Conservation (phyloP, 2,888 invertebrate species). For the Leucania comma region DNA sequence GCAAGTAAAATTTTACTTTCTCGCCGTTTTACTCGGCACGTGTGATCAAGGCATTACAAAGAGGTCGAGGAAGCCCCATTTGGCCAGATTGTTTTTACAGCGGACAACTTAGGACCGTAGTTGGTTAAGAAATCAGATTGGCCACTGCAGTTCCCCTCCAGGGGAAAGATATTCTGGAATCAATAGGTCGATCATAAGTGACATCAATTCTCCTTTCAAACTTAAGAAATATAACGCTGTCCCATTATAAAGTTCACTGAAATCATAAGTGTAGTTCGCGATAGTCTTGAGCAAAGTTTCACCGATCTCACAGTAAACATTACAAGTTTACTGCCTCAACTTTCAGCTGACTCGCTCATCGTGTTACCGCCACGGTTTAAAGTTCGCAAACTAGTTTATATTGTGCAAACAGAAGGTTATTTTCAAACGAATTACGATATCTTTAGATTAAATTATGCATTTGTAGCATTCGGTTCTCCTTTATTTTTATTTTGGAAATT, state of each 20-base stretch:
- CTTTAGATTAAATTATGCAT: neutral
- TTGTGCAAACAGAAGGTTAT: conserved; percentile 29
- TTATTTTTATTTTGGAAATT: neutral
- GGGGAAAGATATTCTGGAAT: too few relatives aligned
- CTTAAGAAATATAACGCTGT: neutral
- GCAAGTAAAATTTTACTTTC: too few relatives aligned
- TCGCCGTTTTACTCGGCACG: too few relatives aligned
- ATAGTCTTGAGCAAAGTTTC: conserved; percentile 17
- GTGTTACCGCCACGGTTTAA: conserved; percentile 41
- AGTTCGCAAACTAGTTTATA: conserved; percentile 51
- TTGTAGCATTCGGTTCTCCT: neutral
- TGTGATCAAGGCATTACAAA: too few relatives aligned
- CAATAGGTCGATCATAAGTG: too few relatives aligned
- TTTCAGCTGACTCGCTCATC: conserved; percentile 28
- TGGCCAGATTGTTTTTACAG: too few relatives aligned
- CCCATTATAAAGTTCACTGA: conserved; percentile 2
- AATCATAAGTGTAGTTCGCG: conserved; percentile 12
- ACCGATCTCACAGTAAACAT: conserved; percentile 32
- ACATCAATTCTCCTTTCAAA: too few relatives aligned
- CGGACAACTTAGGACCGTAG: too few relatives aligned
- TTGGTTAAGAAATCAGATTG: too few relatives aligned
- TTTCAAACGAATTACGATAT: conserved; percentile 16
- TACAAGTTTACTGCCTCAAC: conserved; percentile 43
- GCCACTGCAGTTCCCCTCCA: too few relatives aligned
- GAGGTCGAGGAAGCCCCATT: too few relatives aligned